phyloP scores from a whole-genome alignment of 2,888 invertebrate species.

The Watsonalla cultraria region DNA sequence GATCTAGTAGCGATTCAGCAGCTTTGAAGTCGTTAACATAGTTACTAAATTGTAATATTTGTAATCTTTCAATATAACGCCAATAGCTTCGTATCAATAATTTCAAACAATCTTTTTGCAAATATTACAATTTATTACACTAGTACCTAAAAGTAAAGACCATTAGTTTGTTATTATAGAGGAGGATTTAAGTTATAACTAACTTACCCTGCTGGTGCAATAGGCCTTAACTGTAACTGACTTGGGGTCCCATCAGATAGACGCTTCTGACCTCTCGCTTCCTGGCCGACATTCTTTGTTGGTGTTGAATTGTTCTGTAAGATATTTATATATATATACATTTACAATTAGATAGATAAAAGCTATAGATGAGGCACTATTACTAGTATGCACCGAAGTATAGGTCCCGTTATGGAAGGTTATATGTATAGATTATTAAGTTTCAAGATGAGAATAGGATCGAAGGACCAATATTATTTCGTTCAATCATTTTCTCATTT shows the following conservation, averaged over 20 bases:
- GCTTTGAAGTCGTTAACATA: too few species aligned
- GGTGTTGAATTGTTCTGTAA: constrained; percentile 57
- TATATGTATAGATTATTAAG: too few species aligned
- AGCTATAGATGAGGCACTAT: too few species aligned
- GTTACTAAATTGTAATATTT: neutral
- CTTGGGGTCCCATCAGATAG: constrained; percentile 69
- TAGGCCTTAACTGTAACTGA: constrained; percentile 65
- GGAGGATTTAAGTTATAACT: constrained; percentile 15
- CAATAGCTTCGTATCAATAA: neutral
- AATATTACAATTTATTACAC: neutral
- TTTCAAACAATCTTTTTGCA: neutral
- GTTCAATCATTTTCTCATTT: too few species aligned
- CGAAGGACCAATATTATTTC: too few species aligned
- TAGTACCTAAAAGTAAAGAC: neutral
- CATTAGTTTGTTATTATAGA: neutral
- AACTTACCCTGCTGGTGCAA: constrained; percentile 70
- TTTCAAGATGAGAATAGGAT: too few species aligned
- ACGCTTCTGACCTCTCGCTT: constrained; percentile 63
- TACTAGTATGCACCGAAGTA: too few species aligned
- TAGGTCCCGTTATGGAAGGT: too few species aligned
- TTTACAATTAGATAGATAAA: too few species aligned
- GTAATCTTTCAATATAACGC: neutral
- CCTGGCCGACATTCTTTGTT: constrained; percentile 55
- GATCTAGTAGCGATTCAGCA: neutral
- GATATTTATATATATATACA: neutral